Evolutionary conservation across 2,113 vertebrate species (phyloP), one percentile per base, ranked within the genome.

Genomic region (Anguilla japonica): DNA sequence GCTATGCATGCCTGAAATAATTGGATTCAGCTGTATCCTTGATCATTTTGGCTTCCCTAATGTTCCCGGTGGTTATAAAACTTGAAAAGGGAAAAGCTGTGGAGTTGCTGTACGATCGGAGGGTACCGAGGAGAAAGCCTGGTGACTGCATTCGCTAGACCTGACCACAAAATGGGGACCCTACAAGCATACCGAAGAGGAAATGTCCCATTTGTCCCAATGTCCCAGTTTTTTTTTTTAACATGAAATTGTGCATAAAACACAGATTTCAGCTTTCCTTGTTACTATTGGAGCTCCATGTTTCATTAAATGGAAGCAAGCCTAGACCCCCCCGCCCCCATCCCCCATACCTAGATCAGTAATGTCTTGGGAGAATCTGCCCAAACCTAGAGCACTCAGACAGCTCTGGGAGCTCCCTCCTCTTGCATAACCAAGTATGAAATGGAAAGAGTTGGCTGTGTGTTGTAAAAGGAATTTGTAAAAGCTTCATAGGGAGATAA

Each of bases 1-100:
- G 82, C 81, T 81, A 88, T 82, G 83, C 93, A 95, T 95, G 94
- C 94, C 91, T 91, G 43, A 82, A 92, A 90, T 95, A 95, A 95
- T 93, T 84, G 92, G 89, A 94, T 83, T 87, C 94, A 95, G 94
- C 91, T 95, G 95, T 86, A 87, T 83, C 86, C 82, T 87, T 90
- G 91, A 93, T 92, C 91, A 91, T 87, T 87, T 41, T 83, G 91
- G 57, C 86, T 90, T 88, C 91, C 90, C 91, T 83, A 84, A 88
- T 82, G 87, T 91, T 88, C 84, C 56, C 60, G 87, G 75, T 87
- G 60, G 50, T 84, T 83, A 82, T 84, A 78, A 56, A 56, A 56
- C 81, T 82, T 80, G 81, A 46, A 82, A 46, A 82, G 22, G 26
- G 41, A 82, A 46, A 11, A 56, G 11, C 81, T 82, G 39, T 22